A percentile compares a stretch with the other conserved stretches of the same genome.
Evolutionary conservation across 2,888 invertebrate genomes (phyloP).

Genomic region (Syritta pipiens): DNA sequence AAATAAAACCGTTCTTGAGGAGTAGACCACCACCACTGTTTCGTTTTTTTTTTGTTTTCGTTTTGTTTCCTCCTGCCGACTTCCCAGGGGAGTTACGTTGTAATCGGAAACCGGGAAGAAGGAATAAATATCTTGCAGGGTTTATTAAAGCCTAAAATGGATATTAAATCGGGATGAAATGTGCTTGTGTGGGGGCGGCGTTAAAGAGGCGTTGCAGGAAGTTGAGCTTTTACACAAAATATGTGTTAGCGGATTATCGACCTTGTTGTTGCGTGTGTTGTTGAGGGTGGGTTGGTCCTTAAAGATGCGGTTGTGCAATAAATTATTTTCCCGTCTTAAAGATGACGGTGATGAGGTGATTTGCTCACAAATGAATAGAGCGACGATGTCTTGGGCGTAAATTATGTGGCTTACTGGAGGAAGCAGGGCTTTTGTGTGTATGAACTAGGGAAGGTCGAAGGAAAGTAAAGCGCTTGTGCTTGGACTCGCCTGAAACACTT

Average conservation of each 20-base stretch:
- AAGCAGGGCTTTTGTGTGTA: too few species aligned
- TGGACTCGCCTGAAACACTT: too few species aligned
- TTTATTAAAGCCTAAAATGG: slow-evolving; percentile 16
- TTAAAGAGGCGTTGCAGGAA: neutral
- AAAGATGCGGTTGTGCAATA: too few species aligned
- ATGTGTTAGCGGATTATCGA: slow-evolving; percentile 14
- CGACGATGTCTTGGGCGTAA: too few species aligned
- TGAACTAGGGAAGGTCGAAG: too few species aligned
- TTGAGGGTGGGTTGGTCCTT: too few species aligned
- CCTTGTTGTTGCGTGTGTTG: too few species aligned
- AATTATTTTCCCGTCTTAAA: too few species aligned
- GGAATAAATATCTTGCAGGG: slow-evolving; percentile 11
- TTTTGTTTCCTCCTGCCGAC: neutral
- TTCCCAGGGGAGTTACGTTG: slow-evolving; percentile 3
- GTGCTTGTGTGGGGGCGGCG: neutral
- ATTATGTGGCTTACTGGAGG: too few species aligned
- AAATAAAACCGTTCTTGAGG: slow-evolving; percentile 1
- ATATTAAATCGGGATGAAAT: slow-evolving; percentile 1
- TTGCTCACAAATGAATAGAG: too few species aligned
- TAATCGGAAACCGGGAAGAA: neutral
- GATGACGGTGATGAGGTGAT: too few species aligned
- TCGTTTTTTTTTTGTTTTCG: neutral
- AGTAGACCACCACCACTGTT: slow-evolving; percentile 3
- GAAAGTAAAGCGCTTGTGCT: too few species aligned
- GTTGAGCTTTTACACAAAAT: neutral